Percentiles rank a stretch among this genome's conserved stretches.
Evolutionary conservation across 2,113 vertebrate species (phyloP).

Genomic region (Balaenoptera acutorostrata): DNA sequence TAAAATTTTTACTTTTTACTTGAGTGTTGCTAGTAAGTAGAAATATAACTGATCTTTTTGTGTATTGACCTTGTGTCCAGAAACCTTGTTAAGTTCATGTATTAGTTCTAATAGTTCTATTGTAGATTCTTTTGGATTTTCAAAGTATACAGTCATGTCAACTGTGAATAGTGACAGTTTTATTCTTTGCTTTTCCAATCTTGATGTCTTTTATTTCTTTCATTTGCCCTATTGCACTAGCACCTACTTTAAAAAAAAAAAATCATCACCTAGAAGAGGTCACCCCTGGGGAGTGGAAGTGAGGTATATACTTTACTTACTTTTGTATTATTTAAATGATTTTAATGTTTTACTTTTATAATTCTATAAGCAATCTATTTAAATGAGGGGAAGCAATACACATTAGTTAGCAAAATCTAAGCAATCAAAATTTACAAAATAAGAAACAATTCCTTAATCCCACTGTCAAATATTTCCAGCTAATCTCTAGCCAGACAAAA

Average conservation of each 20-base stretch:
- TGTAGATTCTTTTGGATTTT: neutral
- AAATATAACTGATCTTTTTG: neutral
- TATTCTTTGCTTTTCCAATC: neutral
- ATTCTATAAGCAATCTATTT: neutral
- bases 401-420: neutral
- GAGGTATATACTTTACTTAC: neutral
- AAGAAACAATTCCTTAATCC: neutral
- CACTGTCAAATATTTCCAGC: neutral
- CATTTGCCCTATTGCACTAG: neutral
- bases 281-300: neutral
- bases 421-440: neutral
- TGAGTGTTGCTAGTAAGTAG: neutral
- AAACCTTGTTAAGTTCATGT: neutral
- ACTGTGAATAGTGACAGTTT: neutral
- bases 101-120: neutral
- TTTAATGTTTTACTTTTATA: slow-evolving; percentile 5
- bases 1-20: neutral
- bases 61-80: neutral
- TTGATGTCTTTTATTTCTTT: neutral
- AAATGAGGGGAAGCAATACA: neutral
- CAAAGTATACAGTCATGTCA: neutral
- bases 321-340: neutral
- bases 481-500: neutral
- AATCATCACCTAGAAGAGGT: neutral
- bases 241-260: neutral